Conservation (phyloP, 2,797 vertebrate genomes). For the Scolopax rusticola region DNA sequence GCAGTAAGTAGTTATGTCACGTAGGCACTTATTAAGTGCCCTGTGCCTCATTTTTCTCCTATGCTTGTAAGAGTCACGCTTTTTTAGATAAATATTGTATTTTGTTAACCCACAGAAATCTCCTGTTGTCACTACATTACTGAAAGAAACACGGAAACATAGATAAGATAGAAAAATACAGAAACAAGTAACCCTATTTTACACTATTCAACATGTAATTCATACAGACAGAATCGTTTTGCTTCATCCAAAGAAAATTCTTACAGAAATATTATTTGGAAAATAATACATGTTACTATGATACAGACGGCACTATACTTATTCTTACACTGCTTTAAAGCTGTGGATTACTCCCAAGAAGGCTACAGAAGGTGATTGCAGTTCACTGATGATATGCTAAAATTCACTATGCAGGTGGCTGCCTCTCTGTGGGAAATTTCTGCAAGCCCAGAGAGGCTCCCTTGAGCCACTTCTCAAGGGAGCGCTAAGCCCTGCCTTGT, state of each 20-base stretch:
- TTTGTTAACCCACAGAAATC: neutral
- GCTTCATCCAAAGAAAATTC: neutral
- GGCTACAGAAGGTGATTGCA: neutral
- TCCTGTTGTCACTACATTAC: neutral
- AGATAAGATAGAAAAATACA: neutral
- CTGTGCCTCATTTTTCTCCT: neutral
- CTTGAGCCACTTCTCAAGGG: neutral
- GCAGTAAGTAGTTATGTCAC: neutral
- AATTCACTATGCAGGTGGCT: neutral
- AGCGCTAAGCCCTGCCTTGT: neutral
- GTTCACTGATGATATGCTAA: neutral
- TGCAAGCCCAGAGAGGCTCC: neutral
- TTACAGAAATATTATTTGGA: neutral
- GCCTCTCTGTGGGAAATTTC: neutral
- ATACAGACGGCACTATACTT: neutral
- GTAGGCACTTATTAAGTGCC: neutral
- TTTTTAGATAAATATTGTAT: neutral
- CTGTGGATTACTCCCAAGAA: neutral
- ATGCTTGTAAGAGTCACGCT: neutral
- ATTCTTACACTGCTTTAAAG: neutral
- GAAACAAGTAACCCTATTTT: neutral
- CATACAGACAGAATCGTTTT: neutral
- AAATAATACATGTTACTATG: neutral
- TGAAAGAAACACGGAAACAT: neutral
- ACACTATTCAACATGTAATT: neutral